Conservation (phyloP, 2,888 invertebrate genomes). For the Zhuqinia jingwanae region DNA sequence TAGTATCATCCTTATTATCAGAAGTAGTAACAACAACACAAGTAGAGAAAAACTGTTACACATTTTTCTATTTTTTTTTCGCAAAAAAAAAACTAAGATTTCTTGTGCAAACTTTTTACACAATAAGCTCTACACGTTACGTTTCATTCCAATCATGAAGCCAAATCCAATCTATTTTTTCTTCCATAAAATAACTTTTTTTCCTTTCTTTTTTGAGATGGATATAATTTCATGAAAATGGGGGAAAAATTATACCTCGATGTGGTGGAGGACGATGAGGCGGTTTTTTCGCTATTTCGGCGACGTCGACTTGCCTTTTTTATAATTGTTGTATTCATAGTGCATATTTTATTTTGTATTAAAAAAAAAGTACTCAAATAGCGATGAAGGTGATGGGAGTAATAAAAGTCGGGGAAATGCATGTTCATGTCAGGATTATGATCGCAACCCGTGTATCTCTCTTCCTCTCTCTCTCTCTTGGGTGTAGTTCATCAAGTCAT, state of each 20-base stretch:
- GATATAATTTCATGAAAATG: conserved; percentile 2
- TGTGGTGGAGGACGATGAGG: background rate
- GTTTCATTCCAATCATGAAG: conserved; percentile 25
- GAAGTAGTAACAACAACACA: background rate
- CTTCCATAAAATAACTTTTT: background rate
- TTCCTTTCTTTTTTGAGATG: background rate
- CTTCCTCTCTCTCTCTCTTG: conserved; percentile 47
- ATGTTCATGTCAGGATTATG: conserved; percentile 67
- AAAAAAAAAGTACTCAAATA: conserved; percentile 8
- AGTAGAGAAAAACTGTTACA: conserved; percentile 30
- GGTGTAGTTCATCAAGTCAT: conserved; percentile 59
- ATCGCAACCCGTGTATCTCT: conserved; percentile 25
- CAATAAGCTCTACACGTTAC: conserved; percentile 2
- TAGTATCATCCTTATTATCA: conserved; percentile 35
- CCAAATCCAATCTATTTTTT: conserved; percentile 48
- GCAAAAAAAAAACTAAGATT: background rate
- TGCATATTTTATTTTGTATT: background rate
- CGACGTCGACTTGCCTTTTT: conserved; percentile 29
- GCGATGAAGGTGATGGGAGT: conserved; percentile 27
- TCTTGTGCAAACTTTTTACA: background rate
- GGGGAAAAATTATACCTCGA: background rate
- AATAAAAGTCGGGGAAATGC: conserved; percentile 54
- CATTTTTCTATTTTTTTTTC: background rate
- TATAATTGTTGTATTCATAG: conserved; percentile 18
- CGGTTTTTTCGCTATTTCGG: conserved; percentile 34